phyloP scores from a whole-genome alignment of 1,140 invertebrate species.

The Myzus persicae region DNA sequence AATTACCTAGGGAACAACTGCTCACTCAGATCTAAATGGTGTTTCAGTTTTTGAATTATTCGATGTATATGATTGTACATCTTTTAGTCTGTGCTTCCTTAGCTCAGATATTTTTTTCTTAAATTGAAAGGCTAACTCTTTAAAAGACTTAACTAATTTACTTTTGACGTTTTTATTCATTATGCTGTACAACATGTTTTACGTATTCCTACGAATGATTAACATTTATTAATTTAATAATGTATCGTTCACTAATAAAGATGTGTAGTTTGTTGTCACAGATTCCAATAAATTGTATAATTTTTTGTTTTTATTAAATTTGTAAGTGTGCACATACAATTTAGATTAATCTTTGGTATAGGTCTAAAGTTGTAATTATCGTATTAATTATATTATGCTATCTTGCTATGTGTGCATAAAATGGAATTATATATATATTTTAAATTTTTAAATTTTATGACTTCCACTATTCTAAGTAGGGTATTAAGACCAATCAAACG shows the following conservation, averaged over 20 bases:
- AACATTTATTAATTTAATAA: neutral
- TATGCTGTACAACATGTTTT: neutral
- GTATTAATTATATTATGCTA: neutral
- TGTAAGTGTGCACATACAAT: neutral
- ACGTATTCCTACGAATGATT: neutral
- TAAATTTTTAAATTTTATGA: neutral
- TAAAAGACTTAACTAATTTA: slow-evolving; percentile 3
- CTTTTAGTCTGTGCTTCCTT: slow-evolving; percentile 4
- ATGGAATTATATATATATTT: neutral
- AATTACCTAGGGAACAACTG: slow-evolving; percentile 40
- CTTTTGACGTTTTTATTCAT: neutral
- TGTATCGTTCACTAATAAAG: neutral
- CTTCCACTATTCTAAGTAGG: slow-evolving; percentile 26
- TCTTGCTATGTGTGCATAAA: neutral
- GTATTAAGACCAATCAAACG: slow-evolving; percentile 35
- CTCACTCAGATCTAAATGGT: slow-evolving; percentile 44
- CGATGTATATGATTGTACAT: neutral
- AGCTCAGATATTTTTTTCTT: slow-evolving; percentile 1
- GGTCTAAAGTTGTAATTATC: neutral
- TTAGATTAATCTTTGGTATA: neutral
- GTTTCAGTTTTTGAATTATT: neutral
- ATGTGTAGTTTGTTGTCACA: neutral
- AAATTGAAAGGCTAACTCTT: neutral
- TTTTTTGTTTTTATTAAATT: neutral
- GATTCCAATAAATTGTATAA: neutral